Percentiles rank a stretch among this genome's conserved stretches.
These are phyloP conservation scores for Scaptomyza polygonia DNA, from an alignment of 2,888 invertebrate species.

Conservation along the genomic window DNA sequence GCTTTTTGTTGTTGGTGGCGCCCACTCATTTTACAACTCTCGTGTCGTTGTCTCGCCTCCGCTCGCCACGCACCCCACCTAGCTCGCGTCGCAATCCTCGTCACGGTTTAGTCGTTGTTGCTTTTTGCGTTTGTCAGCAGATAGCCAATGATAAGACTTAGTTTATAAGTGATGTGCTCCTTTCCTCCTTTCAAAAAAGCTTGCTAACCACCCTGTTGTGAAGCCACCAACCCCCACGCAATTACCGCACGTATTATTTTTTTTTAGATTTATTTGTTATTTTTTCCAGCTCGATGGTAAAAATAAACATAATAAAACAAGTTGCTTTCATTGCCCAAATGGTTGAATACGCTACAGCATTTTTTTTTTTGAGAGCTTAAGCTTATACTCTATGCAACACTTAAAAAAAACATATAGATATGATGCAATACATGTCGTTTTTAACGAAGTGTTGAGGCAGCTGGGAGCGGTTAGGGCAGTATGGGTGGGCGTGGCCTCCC, in stretches of 20 bases:
- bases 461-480: too few relatives aligned
- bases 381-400: slow-evolving; percentile 13
- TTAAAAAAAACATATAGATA: too few relatives aligned
- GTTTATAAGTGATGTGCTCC: slow-evolving; percentile 74
- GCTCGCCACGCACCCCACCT: slow-evolving; percentile 2
- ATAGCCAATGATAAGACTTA: slow-evolving; percentile 78
- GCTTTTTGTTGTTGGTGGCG: slow-evolving; percentile 27
- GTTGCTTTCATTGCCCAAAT: background rate
- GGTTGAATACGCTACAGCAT: background rate
- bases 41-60: slow-evolving; percentile 24
- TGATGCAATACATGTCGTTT: too few relatives aligned
- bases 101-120: slow-evolving; percentile 23
- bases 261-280: slow-evolving; percentile 7
- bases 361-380: background rate
- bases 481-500: too few relatives aligned
- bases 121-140: slow-evolving; percentile 73
- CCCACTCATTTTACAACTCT: slow-evolving; percentile 38
- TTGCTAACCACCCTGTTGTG: background rate
- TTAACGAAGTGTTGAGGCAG: too few relatives aligned
- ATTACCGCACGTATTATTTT: slow-evolving; percentile 3
- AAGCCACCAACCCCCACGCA: background rate
- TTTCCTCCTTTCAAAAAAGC: background rate
- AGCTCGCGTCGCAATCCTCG: slow-evolving; percentile 28
- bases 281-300: background rate
- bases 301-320: background rate